These are phyloP conservation scores for Aplidium turbinatum DNA, from an alignment of 23 tunicate species.

Conservation along the genomic window DNA sequence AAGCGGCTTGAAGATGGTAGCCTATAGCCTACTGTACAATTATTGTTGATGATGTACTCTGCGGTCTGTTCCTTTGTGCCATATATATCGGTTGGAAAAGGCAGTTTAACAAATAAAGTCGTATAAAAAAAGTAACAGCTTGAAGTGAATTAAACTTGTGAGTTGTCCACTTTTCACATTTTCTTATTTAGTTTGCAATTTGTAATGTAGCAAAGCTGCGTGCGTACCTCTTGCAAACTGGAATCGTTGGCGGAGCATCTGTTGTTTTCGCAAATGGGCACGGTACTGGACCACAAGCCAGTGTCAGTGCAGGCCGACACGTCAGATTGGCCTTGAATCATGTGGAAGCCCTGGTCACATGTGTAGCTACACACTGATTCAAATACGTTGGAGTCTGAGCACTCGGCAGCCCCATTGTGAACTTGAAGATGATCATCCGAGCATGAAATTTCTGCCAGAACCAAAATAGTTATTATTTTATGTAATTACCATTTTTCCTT, in stretches of 20 bases:
- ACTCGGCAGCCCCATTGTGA: constrained; percentile 42
- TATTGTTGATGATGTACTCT: no score
- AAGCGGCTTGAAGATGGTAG: no score
- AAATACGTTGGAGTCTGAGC: constrained; percentile 51
- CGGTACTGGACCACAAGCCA: constrained; percentile 39
- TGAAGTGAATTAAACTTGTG: neutral
- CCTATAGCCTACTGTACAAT: no score
- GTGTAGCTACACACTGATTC: constrained; percentile 52
- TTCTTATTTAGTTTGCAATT: no score
- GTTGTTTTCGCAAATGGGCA: constrained; percentile 53
- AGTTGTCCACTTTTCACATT: no score
- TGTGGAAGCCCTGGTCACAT: constrained; percentile 72
- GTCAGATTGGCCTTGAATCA: constrained; percentile 59
- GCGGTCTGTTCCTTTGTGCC: no score
- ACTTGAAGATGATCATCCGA: constrained; percentile 37
- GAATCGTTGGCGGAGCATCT: constrained; percentile 71
- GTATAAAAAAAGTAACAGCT: neutral
- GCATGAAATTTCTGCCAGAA: constrained; percentile 41
- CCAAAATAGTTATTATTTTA: neutral
- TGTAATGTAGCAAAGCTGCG: neutral
- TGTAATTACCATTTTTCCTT: neutral
- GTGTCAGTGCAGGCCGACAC: constrained; percentile 21
- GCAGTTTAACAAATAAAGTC: neutral
- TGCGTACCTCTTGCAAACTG: constrained; percentile 40
- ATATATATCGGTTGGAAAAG: no score